A percentile compares a stretch with the other conserved stretches of the same genome.
phyloP scores from a whole-genome alignment of 1,140 invertebrate species.

The Drosophila sp. region DNA sequence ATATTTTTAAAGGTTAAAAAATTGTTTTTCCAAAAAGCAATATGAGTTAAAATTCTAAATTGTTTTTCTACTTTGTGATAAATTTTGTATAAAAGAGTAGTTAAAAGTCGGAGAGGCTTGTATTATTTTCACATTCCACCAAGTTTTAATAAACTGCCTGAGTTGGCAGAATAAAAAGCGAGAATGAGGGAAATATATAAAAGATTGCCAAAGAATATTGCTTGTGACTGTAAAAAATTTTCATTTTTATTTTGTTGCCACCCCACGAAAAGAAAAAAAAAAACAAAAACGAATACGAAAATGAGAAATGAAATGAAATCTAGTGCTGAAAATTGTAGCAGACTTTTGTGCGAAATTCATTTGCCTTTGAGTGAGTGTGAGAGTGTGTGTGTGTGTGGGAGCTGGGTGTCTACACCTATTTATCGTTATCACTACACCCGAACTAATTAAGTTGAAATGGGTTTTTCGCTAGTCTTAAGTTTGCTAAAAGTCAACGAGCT shows the following conservation, averaged over 20 bases:
- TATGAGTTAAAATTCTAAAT: not conserved
- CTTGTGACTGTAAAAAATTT: conserved; percentile 49
- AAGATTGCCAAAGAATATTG: conserved; percentile 56
- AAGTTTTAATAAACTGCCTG: conserved; percentile 69
- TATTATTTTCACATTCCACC: conserved; percentile 52
- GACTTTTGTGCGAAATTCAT: conserved; percentile 30
- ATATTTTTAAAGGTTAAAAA: no score
- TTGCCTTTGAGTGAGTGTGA: conserved; percentile 6
- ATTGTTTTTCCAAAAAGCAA: no score
- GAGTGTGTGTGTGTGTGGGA: not conserved
- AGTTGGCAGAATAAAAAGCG: conserved; percentile 58
- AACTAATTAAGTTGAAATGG: conserved; percentile 71
- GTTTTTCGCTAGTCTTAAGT: conserved; percentile 36
- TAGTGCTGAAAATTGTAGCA: conserved; percentile 42
- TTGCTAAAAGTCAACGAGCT: conserved; percentile 44
- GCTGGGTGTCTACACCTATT: not conserved
- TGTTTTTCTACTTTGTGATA: not conserved
- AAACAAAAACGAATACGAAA: conserved; percentile 22
- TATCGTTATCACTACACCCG: conserved; percentile 8
- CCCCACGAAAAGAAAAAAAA: not conserved
- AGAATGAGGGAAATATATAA: conserved; percentile 7
- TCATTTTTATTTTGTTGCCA: conserved; percentile 37
- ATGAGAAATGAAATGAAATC: conserved; percentile 35
- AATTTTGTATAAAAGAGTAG: no score
- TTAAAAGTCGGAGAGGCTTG: not conserved